Evolutionary conservation across 2,113 vertebrate species (phyloP).

Genomic region (Heptranchias perlo): DNA sequence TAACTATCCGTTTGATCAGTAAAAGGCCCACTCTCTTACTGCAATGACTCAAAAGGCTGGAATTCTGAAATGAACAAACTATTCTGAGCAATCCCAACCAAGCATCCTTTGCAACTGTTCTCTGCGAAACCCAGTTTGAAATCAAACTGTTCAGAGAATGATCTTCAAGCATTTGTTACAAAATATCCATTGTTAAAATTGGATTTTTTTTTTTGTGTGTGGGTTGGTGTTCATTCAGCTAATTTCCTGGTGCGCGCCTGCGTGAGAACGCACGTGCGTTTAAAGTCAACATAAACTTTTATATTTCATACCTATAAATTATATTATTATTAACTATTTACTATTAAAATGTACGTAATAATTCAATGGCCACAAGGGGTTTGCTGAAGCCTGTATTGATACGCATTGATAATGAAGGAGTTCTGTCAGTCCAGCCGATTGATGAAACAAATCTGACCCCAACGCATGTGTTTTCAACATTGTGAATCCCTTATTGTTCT

Average conservation of each 20-base stretch:
- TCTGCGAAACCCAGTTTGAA: neutral
- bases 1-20: neutral
- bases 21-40: too few relatives aligned
- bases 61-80: neutral
- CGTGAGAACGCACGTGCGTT: neutral
- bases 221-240: neutral
- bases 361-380: too few relatives aligned
- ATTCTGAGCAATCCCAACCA: neutral
- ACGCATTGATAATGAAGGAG: neutral
- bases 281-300: slow-evolving; percentile 9
- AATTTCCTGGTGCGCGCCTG: neutral
- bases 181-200: neutral
- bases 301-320: neutral
- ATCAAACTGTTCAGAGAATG: neutral
- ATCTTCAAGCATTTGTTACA: too few relatives aligned
- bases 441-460: neutral
- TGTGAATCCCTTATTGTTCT: neutral
- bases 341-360: neutral
- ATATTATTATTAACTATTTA: too few relatives aligned
- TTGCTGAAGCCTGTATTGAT: neutral
- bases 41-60: neutral
- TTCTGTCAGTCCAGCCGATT: neutral
- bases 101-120: neutral
- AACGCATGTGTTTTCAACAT: neutral
- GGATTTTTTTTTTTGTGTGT: neutral